A percentile compares a stretch with the other conserved stretches of the same genome.
Evolutionary conservation across 2,113 vertebrate genomes (phyloP).

Genomic region (Symphodus melops): DNA sequence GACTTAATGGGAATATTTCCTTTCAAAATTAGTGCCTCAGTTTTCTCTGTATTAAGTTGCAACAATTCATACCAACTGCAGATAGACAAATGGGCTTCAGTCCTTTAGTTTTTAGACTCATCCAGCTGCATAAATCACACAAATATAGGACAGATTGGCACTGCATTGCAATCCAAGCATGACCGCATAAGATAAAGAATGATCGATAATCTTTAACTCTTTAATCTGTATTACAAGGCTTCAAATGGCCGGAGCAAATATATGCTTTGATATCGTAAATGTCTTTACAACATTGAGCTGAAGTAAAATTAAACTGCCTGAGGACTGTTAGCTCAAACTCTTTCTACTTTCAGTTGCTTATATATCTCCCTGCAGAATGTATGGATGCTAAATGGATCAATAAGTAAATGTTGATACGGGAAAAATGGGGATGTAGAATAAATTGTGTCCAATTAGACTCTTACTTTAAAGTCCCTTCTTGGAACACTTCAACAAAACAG

Average conservation of each 20-base stretch:
- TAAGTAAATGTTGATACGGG: neutral
- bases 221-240: neutral
- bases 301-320: constrained; percentile 17
- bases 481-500: too few species aligned
- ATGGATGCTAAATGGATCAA: constrained; percentile 7
- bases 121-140: neutral
- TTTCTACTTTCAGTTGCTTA: neutral
- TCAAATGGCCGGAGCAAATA: neutral
- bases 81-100: neutral
- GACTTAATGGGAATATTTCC: too few species aligned
- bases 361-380: neutral
- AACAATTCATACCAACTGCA: neutral
- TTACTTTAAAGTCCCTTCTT: too few species aligned
- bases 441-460: neutral
- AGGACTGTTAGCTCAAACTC: neutral
- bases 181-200: neutral
- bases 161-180: neutral
- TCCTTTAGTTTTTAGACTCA: neutral
- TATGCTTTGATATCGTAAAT: neutral
- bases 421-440: neutral
- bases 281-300: neutral
- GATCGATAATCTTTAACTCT: neutral
- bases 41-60: too few species aligned
- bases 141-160: neutral
- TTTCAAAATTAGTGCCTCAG: too few species aligned